Evolutionary conservation across 2,113 vertebrate genomes (phyloP).

Genomic region (Chamaetylas fuelleborni): DNA sequence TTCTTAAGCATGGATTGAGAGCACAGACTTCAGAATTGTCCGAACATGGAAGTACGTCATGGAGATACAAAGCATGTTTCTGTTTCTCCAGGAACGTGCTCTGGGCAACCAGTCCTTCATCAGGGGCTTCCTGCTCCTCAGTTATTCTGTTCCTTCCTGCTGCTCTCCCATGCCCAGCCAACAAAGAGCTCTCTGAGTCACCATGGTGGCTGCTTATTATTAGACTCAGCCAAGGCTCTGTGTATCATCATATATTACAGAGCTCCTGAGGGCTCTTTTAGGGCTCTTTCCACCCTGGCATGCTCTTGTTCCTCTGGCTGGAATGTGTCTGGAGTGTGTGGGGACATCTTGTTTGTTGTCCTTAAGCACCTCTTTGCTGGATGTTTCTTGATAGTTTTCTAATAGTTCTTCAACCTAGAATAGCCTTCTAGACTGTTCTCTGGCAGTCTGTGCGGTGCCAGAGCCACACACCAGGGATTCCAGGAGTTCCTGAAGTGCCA

Average conservation of each 20-base stretch:
- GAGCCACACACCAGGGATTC: background rate
- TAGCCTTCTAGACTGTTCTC: background rate
- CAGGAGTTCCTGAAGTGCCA: background rate
- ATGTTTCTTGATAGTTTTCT: background rate
- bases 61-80: background rate
- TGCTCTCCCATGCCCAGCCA: background rate
- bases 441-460: background rate
- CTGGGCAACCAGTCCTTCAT: background rate
- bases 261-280: background rate
- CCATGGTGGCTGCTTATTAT: background rate
- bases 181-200: background rate
- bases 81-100: background rate
- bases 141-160: background rate
- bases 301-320: background rate
- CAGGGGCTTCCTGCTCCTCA: background rate
- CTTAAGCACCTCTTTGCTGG: background rate
- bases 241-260: background rate
- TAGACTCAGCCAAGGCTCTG: background rate
- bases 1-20: background rate
- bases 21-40: background rate
- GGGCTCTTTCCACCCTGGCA: background rate
- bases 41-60: rapidly evolving
- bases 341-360: background rate
- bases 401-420: background rate
- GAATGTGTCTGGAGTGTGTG: background rate